Evolutionary conservation across 1,140 invertebrate genomes (phyloP).

Genomic region (Trichomalopsis sarcophagae): DNA sequence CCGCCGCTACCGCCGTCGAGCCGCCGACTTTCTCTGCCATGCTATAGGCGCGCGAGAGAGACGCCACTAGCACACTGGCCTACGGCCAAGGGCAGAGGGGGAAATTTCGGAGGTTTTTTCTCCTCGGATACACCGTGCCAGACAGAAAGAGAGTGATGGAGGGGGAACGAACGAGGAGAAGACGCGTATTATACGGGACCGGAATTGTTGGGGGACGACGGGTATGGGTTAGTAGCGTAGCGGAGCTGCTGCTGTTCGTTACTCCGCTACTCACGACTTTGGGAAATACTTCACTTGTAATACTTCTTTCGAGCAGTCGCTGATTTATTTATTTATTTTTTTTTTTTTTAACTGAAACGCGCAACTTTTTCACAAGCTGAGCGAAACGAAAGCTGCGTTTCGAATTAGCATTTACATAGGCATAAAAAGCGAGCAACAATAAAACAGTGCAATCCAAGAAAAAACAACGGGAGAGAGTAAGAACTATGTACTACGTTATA

Average conservation of each 20-base stretch:
- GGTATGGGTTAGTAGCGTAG: not conserved
- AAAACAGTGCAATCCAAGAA: not conserved
- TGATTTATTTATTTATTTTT: not conserved
- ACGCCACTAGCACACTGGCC: slow-evolving; percentile 52
- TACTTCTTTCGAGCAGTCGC: too few relatives aligned
- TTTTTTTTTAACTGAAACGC: too few relatives aligned
- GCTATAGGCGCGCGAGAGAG: not conserved
- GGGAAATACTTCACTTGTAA: too few relatives aligned
- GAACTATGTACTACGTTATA: not conserved
- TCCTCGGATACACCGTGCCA: not conserved
- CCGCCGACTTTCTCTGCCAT: not conserved
- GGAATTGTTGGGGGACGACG: not conserved
- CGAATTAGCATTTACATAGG: too few relatives aligned
- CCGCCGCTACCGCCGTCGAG: slow-evolving; percentile 8
- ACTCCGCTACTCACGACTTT: not conserved
- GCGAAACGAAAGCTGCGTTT: too few relatives aligned
- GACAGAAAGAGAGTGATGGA: not conserved
- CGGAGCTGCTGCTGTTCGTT: not conserved
- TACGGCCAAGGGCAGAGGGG: slow-evolving; percentile 54
- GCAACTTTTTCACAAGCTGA: too few relatives aligned
- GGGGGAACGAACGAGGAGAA: slow-evolving; percentile 3
- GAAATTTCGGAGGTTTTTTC: not conserved
- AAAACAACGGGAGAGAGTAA: not conserved
- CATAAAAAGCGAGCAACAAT: not conserved
- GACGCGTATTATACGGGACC: not conserved